Percentiles rank a stretch among this genome's conserved stretches.
Evolutionary conservation across 2,888 invertebrate genomes (phyloP).

Genomic region (Nomada fabriciana): DNA sequence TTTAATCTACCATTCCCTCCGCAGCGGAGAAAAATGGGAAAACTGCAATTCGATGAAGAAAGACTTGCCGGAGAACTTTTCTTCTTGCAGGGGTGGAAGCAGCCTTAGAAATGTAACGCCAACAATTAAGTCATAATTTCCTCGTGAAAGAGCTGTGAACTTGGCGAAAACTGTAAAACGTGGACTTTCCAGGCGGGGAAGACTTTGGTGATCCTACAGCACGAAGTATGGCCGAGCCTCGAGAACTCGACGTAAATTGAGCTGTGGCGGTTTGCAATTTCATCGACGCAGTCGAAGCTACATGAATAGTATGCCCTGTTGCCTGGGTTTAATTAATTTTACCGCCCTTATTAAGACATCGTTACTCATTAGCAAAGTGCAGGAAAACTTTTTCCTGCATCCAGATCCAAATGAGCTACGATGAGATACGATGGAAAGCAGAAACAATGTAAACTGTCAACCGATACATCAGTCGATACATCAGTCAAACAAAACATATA

Average conservation of each 20-base stretch:
- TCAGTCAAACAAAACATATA: too few species aligned
- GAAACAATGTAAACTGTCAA: neutral
- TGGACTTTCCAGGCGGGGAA: neutral
- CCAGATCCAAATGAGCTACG: neutral
- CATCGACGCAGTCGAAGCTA: neutral
- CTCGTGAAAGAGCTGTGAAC: neutral
- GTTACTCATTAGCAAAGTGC: neutral
- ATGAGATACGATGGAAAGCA: neutral
- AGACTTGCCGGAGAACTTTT: too few species aligned
- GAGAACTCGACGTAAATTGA: neutral
- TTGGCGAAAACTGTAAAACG: neutral
- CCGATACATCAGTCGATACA: neutral
- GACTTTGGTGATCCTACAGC: neutral
- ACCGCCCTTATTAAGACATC: neutral
- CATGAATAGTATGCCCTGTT: neutral
- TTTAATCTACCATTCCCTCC: neutral
- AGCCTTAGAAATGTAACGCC: too few species aligned
- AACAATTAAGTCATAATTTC: constrained; percentile 2
- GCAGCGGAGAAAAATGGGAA: neutral
- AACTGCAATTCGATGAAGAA: neutral
- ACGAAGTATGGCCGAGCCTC: neutral
- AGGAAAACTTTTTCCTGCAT: neutral
- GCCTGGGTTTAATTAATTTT: neutral
- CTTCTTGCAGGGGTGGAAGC: too few species aligned
- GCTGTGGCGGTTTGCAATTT: neutral